phyloP scores from a whole-genome alignment of 2,797 vertebrate genomes.

The Calcarius lapponicus region DNA sequence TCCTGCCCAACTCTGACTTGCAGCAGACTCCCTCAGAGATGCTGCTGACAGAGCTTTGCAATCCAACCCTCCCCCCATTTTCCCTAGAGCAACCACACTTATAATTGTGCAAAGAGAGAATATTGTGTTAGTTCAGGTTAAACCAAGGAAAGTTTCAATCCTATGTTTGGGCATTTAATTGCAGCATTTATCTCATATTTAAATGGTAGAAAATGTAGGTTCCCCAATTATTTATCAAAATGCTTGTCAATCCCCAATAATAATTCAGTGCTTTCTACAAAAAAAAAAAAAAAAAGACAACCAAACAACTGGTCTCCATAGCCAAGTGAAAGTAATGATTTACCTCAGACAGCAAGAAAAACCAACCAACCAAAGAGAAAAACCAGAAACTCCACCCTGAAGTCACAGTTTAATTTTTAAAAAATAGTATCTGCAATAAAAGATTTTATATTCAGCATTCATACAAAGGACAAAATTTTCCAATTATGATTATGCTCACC shows the following conservation, averaged over 20 bases:
- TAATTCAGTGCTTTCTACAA: neutral
- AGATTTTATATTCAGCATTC: neutral
- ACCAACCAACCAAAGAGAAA: neutral
- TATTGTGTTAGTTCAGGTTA: neutral
- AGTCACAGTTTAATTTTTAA: neutral
- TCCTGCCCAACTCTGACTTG: neutral
- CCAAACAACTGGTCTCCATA: neutral
- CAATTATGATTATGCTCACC: neutral
- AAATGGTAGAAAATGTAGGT: neutral
- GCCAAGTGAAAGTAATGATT: neutral
- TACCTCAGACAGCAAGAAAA: conserved; percentile 8
- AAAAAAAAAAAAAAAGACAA: neutral
- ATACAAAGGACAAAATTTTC: neutral
- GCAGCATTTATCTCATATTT: neutral
- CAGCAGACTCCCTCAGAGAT: neutral
- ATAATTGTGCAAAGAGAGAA: neutral
- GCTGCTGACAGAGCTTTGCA: neutral
- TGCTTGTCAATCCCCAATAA: neutral
- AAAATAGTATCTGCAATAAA: neutral
- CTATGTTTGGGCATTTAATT: neutral
- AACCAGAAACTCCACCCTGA: neutral
- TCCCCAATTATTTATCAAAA: neutral
- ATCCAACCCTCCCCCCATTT: neutral
- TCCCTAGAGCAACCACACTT: neutral
- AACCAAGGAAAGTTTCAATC: neutral